Evolutionary conservation across 2,113 vertebrate genomes (phyloP).

Genomic region (Poicephalus meyeri): DNA sequence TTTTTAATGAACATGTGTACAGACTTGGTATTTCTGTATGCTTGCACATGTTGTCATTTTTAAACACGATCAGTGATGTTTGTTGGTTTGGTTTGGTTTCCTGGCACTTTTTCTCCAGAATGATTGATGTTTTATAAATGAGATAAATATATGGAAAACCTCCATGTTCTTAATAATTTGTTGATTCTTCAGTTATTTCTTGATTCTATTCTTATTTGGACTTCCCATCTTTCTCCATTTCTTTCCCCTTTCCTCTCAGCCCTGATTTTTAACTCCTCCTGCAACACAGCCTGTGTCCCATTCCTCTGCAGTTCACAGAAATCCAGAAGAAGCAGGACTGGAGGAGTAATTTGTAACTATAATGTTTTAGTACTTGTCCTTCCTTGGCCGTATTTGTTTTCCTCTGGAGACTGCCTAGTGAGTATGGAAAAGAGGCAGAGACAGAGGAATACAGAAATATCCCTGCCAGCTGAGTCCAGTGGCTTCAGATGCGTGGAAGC

Average conservation of each 20-base stretch:
- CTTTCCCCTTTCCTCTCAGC: background rate
- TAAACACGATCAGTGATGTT: background rate
- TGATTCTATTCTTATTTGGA: background rate
- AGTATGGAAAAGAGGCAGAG: background rate
- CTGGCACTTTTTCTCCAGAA: background rate
- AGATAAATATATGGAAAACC: background rate
- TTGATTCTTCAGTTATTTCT: background rate
- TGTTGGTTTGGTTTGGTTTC: background rate
- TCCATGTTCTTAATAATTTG: background rate
- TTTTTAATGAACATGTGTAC: background rate
- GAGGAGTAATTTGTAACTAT: background rate
- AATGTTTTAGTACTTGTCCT: background rate
- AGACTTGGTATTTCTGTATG: background rate
- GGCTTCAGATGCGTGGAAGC: background rate
- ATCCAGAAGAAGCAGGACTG: background rate
- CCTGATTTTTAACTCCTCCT: background rate
- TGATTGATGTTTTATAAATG: background rate
- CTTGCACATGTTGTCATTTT: background rate
- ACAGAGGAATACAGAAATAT: background rate
- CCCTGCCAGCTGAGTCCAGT: background rate
- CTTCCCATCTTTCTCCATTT: background rate
- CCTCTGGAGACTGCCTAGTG: background rate
- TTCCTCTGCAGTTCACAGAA: background rate
- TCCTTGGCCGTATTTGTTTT: background rate
- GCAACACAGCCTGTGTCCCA: background rate